Conservation (phyloP, 2,113 vertebrate species). For the Tupaia tana region DNA sequence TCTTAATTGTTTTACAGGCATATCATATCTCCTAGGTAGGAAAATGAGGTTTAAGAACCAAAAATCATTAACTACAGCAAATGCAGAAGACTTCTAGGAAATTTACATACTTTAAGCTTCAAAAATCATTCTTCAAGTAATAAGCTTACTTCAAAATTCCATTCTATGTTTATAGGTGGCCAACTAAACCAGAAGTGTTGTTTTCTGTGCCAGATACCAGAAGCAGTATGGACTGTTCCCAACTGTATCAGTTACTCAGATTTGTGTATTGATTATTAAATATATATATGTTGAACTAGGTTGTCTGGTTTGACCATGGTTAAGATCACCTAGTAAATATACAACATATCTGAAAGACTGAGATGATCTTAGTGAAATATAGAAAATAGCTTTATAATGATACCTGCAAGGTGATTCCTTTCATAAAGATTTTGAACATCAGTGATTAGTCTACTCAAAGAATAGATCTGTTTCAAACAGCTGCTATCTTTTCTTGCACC, state of each 20-base stretch:
- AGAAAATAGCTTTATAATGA: slow-evolving; percentile 12
- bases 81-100: not conserved
- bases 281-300: not conserved
- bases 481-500: not conserved
- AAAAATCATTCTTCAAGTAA: not conserved
- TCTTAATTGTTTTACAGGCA: not conserved
- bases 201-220: not conserved
- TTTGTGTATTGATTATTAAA: not conserved
- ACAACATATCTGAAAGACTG: not conserved
- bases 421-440: not conserved
- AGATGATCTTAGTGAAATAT: not conserved
- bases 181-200: not conserved
- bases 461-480: not conserved
- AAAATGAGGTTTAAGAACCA: not conserved
- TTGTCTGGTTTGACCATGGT: not conserved
- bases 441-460: not conserved
- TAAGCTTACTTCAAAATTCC: not conserved
- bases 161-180: not conserved
- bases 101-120: not conserved
- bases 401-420: not conserved
- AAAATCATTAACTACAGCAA: not conserved
- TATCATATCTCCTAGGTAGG: not conserved
- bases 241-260: not conserved
- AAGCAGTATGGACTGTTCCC: not conserved
- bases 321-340: not conserved